Evolutionary conservation across 2,113 vertebrate genomes (phyloP), one percentile per base, ranked within the genome.

Genomic region (Ornithorhynchus anatinus): DNA sequence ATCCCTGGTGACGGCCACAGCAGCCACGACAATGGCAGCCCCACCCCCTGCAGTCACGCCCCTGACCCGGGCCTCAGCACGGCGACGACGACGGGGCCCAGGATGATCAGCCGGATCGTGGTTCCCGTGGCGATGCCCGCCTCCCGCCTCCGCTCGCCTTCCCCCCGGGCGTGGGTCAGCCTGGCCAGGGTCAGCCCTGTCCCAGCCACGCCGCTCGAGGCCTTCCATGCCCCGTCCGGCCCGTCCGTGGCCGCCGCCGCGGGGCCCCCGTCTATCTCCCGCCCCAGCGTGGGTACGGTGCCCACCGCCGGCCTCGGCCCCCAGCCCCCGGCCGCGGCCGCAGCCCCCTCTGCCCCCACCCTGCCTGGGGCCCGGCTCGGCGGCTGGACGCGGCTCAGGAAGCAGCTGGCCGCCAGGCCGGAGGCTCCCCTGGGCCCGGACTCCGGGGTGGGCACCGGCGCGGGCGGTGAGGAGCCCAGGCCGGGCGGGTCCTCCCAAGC

Each of bases 401-500:
- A 71, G 27, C 81, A 36, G n/a, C n/a, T n/a, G n/a, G n/a, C n/a
- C n/a, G n/a, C n/a, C n/a, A n/a, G 17, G 52, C 69, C 29, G 1
- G 4, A 13, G 2, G 7, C 51, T 11, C 80, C 47, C 6, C 10
- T 23, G 0, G 2, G 10, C 9, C 8, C 1, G 0, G 9, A 6
- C 25, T 4, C n/a, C 6, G 3, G 15, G n/a, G n/a, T n/a, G 3
- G 7, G 23, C 57, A 13, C 32, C 12, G 57, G 67, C 43, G 1
- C 77, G 43, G 0, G 44, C 23, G 59, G 69, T 54, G 82, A 91
- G 72, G 92, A 92, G 57, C 61, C 10, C 20, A 71, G 0, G 43
- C 45, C 4, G 33, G 86, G 60, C 79, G 89, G 61, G 84, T n/a
- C 85, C 23, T 94, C 94, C 1, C 92, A 87, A 42, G 94, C 94